Conservation (phyloP, 2,113 vertebrate species). For the Chaetodon trifascialis region DNA sequence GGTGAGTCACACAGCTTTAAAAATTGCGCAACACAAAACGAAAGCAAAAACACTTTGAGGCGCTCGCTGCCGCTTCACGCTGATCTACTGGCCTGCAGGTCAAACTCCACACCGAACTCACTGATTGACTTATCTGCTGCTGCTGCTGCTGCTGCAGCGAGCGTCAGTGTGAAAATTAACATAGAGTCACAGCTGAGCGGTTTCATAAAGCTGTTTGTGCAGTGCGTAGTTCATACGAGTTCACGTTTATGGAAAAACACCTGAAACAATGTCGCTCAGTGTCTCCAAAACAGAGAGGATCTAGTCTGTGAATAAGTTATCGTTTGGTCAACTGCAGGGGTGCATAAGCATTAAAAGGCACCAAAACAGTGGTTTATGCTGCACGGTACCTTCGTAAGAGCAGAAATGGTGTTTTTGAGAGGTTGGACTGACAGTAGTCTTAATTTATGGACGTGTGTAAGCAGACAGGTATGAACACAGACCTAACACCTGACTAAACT, state of each 20-base stretch:
- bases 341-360: background rate
- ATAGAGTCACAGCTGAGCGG: conserved; percentile 46
- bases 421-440: too few species aligned
- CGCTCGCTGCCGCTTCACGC: background rate
- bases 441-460: background rate
- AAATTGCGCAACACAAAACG: conserved; percentile 5
- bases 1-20: background rate
- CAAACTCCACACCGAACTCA: conserved; percentile 59
- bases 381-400: background rate
- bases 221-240: background rate
- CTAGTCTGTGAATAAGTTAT: background rate
- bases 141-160: conserved; percentile 18
- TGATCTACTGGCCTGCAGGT: conserved; percentile 31
- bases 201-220: background rate
- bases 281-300: background rate
- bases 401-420: background rate
- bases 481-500: background rate
- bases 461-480: background rate
- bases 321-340: background rate
- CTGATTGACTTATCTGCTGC: conserved; percentile 57
- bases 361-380: background rate
- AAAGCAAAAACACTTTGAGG: conserved; percentile 42
- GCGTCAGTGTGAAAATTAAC: conserved; percentile 42
- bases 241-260: background rate
- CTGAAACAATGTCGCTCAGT: background rate